phyloP scores from a whole-genome alignment of 2,888 invertebrate species.

The Ectobius pallidus region DNA sequence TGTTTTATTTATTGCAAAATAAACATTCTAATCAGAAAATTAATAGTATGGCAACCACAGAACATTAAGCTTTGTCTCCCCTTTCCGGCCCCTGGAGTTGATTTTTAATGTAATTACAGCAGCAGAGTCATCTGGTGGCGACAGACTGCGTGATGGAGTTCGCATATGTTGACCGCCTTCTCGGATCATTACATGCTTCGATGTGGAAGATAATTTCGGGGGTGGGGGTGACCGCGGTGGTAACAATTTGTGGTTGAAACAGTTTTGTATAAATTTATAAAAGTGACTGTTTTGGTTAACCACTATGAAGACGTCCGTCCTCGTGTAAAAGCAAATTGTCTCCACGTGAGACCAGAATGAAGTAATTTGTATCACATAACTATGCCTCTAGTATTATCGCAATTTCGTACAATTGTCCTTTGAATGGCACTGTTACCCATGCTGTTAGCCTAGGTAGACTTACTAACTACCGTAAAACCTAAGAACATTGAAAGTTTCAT shows the following conservation, averaged over 20 bases:
- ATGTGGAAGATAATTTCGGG: background rate
- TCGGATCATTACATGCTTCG: background rate
- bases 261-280: background rate
- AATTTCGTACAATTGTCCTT: too few relatives aligned
- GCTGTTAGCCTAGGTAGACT: too few relatives aligned
- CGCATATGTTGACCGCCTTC: background rate
- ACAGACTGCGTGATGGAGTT: background rate
- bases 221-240: background rate
- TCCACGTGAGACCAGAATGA: background rate
- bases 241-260: constrained; percentile 18
- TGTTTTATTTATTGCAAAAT: too few relatives aligned
- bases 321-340: background rate
- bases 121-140: background rate
- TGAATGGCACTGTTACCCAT: too few relatives aligned
- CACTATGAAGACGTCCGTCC: too few relatives aligned
- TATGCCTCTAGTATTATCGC: background rate
- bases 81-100: too few relatives aligned
- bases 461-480: too few relatives aligned
- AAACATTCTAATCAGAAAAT: too few relatives aligned
- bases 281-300: background rate
- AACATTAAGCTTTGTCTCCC: too few relatives aligned
- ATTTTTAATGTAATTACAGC: too few relatives aligned
- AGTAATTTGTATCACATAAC: background rate
- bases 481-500: too few relatives aligned
- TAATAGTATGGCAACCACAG: too few relatives aligned